A percentile compares a stretch with the other conserved stretches of the same genome.
These are phyloP conservation scores for Lanistes nyassanus DNA, from an alignment of 1,140 invertebrate genomes.

Conservation along the genomic window DNA sequence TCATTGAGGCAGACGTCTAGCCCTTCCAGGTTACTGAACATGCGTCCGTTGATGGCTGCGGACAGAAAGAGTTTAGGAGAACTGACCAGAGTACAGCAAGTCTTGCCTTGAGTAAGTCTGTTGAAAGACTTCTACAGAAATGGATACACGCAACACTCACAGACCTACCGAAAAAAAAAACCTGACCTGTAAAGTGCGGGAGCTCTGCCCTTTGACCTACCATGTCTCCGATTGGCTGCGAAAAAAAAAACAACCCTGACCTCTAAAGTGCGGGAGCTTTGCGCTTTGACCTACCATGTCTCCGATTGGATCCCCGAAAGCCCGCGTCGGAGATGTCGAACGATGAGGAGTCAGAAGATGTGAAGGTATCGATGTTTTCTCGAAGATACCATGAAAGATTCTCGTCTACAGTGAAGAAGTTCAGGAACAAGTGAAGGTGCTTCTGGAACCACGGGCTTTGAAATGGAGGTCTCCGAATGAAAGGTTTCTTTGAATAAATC, in stretches of 20 bases:
- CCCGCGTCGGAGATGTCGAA: slow-evolving; percentile 45
- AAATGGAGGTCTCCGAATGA: too few species aligned
- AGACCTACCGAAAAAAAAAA: neutral
- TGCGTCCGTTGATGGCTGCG: slow-evolving; percentile 50
- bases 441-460: slow-evolving; percentile 5
- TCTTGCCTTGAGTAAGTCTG: neutral
- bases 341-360: slow-evolving; percentile 31
- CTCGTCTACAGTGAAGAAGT: slow-evolving; percentile 42
- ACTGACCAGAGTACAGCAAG: neutral
- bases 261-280: neutral
- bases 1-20: slow-evolving; percentile 49
- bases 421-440: slow-evolving; percentile 23
- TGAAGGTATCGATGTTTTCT: slow-evolving; percentile 42
- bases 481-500: too few species aligned
- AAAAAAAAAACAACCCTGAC: neutral
- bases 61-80: slow-evolving; percentile 3
- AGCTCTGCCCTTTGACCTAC: neutral
- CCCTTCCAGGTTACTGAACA: slow-evolving; percentile 55
- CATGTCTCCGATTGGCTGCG: neutral
- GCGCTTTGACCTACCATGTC: slow-evolving; percentile 46
- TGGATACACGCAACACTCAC: neutral
- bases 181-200: neutral
- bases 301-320: slow-evolving; percentile 49
- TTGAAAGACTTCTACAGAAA: neutral
- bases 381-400: slow-evolving; percentile 52